Evolutionary conservation across 1,140 invertebrate species (phyloP).

Genomic region (Saccostrea cuccullata): DNA sequence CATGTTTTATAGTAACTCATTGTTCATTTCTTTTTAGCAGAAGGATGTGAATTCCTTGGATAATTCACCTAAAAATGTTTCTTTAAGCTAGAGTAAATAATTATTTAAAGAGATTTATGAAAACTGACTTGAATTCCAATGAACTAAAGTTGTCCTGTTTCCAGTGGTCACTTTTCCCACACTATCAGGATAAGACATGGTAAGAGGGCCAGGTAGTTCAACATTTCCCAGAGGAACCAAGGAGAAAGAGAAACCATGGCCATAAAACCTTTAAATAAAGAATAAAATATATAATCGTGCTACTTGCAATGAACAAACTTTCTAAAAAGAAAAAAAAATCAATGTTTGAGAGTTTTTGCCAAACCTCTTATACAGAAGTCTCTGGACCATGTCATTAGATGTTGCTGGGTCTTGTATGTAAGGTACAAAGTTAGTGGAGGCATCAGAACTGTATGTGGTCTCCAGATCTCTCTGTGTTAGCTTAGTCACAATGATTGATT

Average conservation of each 20-base stretch:
- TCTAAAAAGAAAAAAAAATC: too few relatives aligned
- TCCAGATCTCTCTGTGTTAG: conserved; percentile 48
- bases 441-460: conserved; percentile 53
- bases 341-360: too few relatives aligned
- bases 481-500: conserved; percentile 47
- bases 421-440: conserved; percentile 57
- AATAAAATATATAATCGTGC: not conserved
- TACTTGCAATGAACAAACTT: too few relatives aligned
- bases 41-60: too few relatives aligned
- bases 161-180: conserved; percentile 24
- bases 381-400: conserved; percentile 49
- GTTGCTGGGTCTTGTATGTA: conserved; percentile 53
- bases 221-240: conserved; percentile 58
- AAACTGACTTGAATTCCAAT: conserved; percentile 61
- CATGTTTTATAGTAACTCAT: too few relatives aligned
- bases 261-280: conserved; percentile 30
- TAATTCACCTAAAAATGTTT: too few relatives aligned
- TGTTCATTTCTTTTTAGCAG: too few relatives aligned
- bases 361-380: conserved; percentile 47
- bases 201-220: conserved; percentile 59
- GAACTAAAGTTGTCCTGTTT: conserved; percentile 49
- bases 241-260: conserved; percentile 47
- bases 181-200: conserved; percentile 47
- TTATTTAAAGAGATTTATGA: not conserved
- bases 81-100: too few relatives aligned